A percentile compares a stretch with the other conserved stretches of the same genome.
These are phyloP conservation scores for Thaleichthys pacificus DNA, from an alignment of 2,797 vertebrate species.

Conservation along the genomic window DNA sequence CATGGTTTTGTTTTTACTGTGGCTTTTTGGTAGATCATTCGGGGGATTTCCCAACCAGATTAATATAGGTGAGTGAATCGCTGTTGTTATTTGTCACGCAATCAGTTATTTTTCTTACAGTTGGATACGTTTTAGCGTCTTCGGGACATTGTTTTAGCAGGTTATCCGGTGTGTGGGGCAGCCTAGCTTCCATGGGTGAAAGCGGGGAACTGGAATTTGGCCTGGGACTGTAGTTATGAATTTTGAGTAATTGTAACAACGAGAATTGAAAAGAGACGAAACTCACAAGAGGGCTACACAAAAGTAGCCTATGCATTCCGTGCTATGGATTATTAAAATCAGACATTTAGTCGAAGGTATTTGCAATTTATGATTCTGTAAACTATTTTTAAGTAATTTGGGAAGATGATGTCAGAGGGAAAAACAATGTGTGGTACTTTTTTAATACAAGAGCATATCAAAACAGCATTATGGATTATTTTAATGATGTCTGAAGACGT, in stretches of 20 bases:
- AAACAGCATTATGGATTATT: not conserved
- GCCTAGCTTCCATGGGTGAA: not conserved
- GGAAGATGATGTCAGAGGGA: too few relatives aligned
- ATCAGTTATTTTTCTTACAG: not conserved
- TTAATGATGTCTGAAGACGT: not conserved
- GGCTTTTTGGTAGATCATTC: conserved; percentile 84
- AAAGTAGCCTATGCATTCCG: too few relatives aligned
- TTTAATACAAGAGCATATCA: not conserved
- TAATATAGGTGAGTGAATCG: conserved; percentile 90
- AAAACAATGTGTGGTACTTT: too few relatives aligned
- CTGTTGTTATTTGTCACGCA: not conserved
- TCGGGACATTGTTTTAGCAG: not conserved
- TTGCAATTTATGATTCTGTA: too few relatives aligned
- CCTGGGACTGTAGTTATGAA: not conserved
- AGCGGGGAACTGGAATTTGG: not conserved
- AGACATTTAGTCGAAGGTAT: too few relatives aligned
- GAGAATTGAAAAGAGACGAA: too few relatives aligned
- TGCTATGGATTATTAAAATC: too few relatives aligned
- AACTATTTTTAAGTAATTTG: too few relatives aligned
- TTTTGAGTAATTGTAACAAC: not conserved
- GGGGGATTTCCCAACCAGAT: conserved; percentile 97
- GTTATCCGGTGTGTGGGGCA: not conserved
- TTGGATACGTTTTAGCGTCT: not conserved
- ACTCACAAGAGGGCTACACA: too few relatives aligned
- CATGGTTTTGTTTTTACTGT: conserved; percentile 84